phyloP scores from a whole-genome alignment of 2,113 vertebrate species.

The Proterorhinus semilunaris region DNA sequence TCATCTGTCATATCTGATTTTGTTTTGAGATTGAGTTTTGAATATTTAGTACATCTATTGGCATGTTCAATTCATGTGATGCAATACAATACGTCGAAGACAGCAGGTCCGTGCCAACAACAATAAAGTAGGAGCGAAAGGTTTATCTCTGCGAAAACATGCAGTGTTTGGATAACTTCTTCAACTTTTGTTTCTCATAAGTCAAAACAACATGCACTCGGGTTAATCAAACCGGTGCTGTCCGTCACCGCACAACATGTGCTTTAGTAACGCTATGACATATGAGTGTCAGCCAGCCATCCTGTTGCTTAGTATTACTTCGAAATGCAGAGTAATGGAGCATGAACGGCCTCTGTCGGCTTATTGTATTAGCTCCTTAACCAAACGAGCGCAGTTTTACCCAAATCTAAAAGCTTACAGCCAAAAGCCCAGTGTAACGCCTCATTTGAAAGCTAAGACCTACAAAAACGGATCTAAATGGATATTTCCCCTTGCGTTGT shows the following conservation, averaged over 20 bases:
- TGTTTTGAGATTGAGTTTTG: not conserved
- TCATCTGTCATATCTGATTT: not conserved
- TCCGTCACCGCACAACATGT: not conserved
- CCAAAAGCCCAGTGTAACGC: too few relatives aligned
- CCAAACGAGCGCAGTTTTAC: too few relatives aligned
- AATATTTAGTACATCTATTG: not conserved
- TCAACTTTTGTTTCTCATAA: conserved; percentile 5
- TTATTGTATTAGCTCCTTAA: too few relatives aligned
- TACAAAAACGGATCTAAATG: too few relatives aligned
- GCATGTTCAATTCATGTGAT: not conserved
- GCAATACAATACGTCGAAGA: not conserved
- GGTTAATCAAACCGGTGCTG: not conserved
- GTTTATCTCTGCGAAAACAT: conserved; percentile 3
- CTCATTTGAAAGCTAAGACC: too few relatives aligned
- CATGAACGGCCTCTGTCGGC: too few relatives aligned
- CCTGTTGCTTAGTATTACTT: too few relatives aligned
- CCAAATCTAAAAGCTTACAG: too few relatives aligned
- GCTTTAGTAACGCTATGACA: not conserved
- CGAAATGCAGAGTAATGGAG: too few relatives aligned
- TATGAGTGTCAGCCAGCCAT: too few relatives aligned
- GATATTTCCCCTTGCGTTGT: too few relatives aligned
- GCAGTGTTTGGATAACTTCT: not conserved
- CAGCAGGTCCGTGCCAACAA: not conserved
- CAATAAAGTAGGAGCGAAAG: not conserved
- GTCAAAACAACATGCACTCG: not conserved